These are phyloP conservation scores for Ceratotherium simum DNA, from an alignment of 2,113 vertebrate species.

Conservation along the genomic window DNA sequence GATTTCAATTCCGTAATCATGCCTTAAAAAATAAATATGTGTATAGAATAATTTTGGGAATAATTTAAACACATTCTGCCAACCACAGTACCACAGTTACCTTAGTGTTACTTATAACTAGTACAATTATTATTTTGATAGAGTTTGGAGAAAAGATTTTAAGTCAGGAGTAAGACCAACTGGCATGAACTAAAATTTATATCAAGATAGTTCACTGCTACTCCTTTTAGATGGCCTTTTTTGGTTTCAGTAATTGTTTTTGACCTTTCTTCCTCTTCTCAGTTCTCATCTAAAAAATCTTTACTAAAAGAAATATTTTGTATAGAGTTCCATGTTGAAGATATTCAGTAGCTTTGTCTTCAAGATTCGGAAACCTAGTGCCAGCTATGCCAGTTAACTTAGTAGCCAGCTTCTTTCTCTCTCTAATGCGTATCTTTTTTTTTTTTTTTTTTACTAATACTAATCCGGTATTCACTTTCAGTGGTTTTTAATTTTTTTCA, in stretches of 20 bases:
- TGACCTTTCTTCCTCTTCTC: neutral
- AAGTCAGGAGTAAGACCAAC: neutral
- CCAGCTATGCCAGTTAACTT: neutral
- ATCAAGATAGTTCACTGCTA: neutral
- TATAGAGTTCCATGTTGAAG: neutral
- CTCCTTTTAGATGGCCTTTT: neutral
- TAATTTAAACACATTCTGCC: neutral
- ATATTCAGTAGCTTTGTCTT: neutral
- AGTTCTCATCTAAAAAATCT: neutral
- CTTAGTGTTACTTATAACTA: neutral
- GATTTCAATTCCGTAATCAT: neutral
- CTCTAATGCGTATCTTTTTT: no score
- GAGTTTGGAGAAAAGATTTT: neutral
- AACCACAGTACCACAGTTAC: neutral
- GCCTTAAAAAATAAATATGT: neutral
- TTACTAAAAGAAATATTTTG: neutral
- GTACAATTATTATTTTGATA: neutral
- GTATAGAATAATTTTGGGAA: neutral
- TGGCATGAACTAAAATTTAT: neutral
- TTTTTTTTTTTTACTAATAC: neutral
- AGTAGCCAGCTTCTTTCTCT: neutral
- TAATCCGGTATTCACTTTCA: neutral
- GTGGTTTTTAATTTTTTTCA: neutral
- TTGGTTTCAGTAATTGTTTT: neutral
- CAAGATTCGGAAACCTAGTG: neutral